These are phyloP conservation scores for Callipepla squamata DNA, from an alignment of 2,113 vertebrate species.

Conservation along the genomic window DNA sequence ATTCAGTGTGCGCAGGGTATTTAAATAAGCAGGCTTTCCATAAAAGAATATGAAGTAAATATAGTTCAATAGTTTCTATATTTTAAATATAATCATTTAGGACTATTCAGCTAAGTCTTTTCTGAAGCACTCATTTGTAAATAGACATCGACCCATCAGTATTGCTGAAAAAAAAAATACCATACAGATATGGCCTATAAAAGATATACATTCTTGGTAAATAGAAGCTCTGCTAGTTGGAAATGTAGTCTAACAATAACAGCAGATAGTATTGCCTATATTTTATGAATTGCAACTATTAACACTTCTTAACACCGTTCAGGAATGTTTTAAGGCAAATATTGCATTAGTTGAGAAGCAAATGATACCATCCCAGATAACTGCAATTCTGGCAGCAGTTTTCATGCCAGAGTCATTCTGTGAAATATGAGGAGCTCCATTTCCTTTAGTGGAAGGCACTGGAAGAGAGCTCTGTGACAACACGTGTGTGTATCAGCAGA, in stretches of 20 bases:
- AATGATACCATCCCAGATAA: neutral
- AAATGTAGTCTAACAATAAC: neutral
- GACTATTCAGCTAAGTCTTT: slow-evolving; percentile 10
- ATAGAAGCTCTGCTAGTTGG: neutral
- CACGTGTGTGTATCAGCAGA: neutral
- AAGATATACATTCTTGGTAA: neutral
- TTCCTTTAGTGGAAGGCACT: neutral
- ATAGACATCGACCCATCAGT: neutral
- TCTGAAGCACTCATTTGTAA: neutral
- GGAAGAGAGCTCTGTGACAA: neutral
- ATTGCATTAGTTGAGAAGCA: neutral
- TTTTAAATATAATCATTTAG: slow-evolving; percentile 41
- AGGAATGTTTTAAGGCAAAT: neutral
- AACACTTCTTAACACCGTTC: neutral
- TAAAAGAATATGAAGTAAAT: slow-evolving; percentile 24
- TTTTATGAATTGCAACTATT: neutral
- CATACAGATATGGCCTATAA: neutral
- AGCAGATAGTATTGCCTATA: neutral
- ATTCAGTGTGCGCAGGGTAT: slow-evolving; percentile 48
- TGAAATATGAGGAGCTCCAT: neutral
- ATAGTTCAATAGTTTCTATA: neutral
- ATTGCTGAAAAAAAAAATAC: neutral
- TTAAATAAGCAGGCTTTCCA: slow-evolving; percentile 43
- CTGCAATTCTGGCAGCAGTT: neutral
- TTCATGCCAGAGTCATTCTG: neutral